A percentile compares a stretch with the other conserved stretches of the same genome.
Evolutionary conservation across 2,113 vertebrate genomes (phyloP).

Genomic region (Zapus hudsonius): DNA sequence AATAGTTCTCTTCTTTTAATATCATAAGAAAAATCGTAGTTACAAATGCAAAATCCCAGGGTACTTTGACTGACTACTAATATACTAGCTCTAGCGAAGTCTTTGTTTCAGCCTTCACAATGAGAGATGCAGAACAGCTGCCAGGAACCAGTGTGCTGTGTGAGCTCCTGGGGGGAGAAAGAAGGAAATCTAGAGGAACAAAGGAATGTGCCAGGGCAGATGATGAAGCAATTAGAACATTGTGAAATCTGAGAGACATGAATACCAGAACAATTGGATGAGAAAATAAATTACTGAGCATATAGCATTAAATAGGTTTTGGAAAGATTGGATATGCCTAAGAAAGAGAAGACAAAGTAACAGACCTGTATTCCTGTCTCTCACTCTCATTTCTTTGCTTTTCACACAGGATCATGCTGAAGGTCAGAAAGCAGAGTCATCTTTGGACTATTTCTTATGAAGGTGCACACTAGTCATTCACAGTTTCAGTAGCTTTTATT

Average conservation of each 20-base stretch:
- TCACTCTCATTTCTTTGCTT: background rate
- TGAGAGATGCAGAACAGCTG: slow-evolving; percentile 43
- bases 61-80: slow-evolving; percentile 31
- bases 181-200: slow-evolving; percentile 50
- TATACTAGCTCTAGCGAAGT: slow-evolving; percentile 18
- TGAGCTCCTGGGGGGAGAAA: slow-evolving; percentile 2
- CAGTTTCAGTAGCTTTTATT: background rate
- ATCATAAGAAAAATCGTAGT: slow-evolving; percentile 4
- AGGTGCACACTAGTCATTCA: background rate
- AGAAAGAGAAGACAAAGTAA: slow-evolving; percentile 24
- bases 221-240: slow-evolving; percentile 21
- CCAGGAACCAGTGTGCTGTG: background rate
- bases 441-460: background rate
- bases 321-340: background rate
- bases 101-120: slow-evolving; percentile 55
- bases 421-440: background rate
- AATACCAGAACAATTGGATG: background rate
- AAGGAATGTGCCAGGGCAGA: background rate
- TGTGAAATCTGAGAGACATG: background rate
- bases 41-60: slow-evolving; percentile 25
- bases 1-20: background rate
- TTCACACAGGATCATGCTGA: background rate
- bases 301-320: background rate
- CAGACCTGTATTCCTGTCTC: background rate
- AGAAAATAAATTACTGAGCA: slow-evolving; percentile 20